These are phyloP conservation scores for Zeuzera pyrina DNA, from an alignment of 2,888 invertebrate species.

Conservation along the genomic window DNA sequence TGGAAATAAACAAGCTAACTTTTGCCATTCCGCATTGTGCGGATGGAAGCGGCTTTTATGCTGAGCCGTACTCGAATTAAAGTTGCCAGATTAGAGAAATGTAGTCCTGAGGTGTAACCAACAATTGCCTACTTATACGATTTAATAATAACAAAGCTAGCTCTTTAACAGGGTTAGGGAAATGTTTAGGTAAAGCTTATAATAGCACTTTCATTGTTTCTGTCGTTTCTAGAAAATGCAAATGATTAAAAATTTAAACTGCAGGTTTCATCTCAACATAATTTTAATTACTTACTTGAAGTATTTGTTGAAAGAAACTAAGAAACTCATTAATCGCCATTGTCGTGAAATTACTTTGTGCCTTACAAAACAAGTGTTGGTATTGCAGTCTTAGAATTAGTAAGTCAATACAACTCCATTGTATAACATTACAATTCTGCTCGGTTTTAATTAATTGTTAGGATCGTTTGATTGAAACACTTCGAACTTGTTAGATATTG, in stretches of 20 bases:
- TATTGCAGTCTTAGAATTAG: no score
- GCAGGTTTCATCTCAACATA: no score
- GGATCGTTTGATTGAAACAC: conserved; percentile 50
- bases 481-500: conserved; percentile 52
- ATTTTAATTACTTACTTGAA: no score
- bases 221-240: no score
- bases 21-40: conserved; percentile 47
- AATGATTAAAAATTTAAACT: no score
- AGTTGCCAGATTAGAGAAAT: conserved; percentile 35
- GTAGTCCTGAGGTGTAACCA: conserved; percentile 23
- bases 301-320: no score
- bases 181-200: no score
- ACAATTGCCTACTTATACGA: conserved; percentile 20
- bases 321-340: no score
- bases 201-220: no score
- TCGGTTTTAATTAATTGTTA: conserved; percentile 58
- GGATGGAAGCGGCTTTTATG: conserved; percentile 32
- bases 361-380: no score
- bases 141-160: conserved; percentile 9
- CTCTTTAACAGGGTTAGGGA: conserved; percentile 5
- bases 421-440: conserved; percentile 45
- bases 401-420: no score
- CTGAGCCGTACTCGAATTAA: conserved; percentile 36
- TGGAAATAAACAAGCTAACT: conserved; percentile 58
- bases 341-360: no score